These are phyloP conservation scores for Halictus quadricinctus DNA, from an alignment of 2,888 invertebrate species.

Conservation along the genomic window DNA sequence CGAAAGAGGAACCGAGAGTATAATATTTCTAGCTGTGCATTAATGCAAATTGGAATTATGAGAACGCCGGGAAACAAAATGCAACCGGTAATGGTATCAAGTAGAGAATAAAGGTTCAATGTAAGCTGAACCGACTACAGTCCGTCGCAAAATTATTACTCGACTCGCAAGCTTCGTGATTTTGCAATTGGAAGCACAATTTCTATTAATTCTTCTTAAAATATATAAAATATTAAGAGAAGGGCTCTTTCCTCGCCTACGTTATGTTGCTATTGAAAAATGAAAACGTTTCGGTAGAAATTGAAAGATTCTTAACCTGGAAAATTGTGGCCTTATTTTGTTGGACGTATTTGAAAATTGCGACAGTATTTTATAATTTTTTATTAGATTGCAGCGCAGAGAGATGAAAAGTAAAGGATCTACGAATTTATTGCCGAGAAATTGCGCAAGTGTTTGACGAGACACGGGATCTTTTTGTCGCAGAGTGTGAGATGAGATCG, in stretches of 20 bases:
- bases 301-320: too few relatives aligned
- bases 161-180: not conserved
- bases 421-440: not conserved
- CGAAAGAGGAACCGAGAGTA: not conserved
- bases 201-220: not conserved
- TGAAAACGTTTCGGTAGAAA: not conserved
- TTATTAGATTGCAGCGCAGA: not conserved
- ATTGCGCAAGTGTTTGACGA: not conserved
- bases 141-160: not conserved
- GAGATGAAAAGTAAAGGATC: not conserved
- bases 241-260: not conserved
- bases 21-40: conserved; percentile 14
- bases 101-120: not conserved
- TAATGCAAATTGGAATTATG: conserved; percentile 20
- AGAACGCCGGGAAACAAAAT: not conserved
- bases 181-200: too few relatives aligned
- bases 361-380: not conserved
- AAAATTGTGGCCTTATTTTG: too few relatives aligned
- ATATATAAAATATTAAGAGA: not conserved
- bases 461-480: not conserved
- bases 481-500: not conserved
- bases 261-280: not conserved
- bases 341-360: not conserved
- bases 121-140: not conserved
- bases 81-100: not conserved